A percentile compares a stretch with the other conserved stretches of the same genome.
These are phyloP conservation scores for Acanthiza pusilla DNA, from an alignment of 2,797 vertebrate species.

Conservation along the genomic window DNA sequence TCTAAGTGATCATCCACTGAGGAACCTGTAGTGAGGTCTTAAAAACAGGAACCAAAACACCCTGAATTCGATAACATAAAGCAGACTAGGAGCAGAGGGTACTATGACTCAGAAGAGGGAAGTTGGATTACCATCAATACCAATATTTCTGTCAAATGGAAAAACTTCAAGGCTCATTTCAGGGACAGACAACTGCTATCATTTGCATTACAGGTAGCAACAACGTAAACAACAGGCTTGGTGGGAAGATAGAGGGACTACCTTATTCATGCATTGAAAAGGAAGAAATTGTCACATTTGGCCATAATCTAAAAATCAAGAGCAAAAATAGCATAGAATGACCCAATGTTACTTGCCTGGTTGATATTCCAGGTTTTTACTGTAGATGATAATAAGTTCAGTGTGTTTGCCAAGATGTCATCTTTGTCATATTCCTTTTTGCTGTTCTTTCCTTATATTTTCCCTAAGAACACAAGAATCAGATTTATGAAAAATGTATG, in stretches of 20 bases:
- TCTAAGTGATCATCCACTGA: neutral
- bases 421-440: conserved; percentile 56
- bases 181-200: neutral
- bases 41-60: neutral
- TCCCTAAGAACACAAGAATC: conserved; percentile 59
- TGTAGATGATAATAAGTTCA: conserved; percentile 18
- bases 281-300: neutral
- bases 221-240: neutral
- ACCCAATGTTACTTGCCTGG: neutral
- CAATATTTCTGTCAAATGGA: neutral
- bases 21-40: neutral
- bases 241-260: neutral
- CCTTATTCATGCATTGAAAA: neutral
- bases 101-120: neutral
- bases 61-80: neutral
- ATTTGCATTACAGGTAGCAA: neutral
- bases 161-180: neutral
- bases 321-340: neutral
- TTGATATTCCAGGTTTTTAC: conserved; percentile 10
- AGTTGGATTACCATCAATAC: neutral
- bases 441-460: conserved; percentile 44
- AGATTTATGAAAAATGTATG: conserved; percentile 72
- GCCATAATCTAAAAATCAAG: neutral
- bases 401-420: conserved; percentile 45
- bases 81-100: neutral